These are phyloP conservation scores for Dermolepida albohirtum DNA, from an alignment of 2,888 invertebrate species.

Conservation along the genomic window DNA sequence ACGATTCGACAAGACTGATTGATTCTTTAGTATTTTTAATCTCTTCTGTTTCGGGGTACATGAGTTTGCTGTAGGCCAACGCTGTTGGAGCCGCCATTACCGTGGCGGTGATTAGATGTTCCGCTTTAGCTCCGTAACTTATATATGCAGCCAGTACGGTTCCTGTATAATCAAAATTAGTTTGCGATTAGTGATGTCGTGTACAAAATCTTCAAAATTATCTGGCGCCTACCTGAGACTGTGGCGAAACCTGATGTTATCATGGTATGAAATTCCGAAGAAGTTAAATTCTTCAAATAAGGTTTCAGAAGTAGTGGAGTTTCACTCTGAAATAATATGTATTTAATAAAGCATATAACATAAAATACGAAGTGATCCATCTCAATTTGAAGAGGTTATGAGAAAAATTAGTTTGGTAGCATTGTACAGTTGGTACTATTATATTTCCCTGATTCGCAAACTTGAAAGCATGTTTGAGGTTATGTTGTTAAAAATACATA, in stretches of 20 bases:
- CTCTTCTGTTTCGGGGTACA: constrained; percentile 91
- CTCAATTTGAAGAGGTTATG: too few species aligned
- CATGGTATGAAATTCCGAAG: constrained; percentile 92
- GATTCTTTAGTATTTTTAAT: constrained; percentile 82
- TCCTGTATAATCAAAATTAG: constrained; percentile 64
- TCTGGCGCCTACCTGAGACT: constrained; percentile 78
- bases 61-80: constrained; percentile 87
- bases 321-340: constrained; percentile 84
- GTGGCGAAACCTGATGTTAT: constrained; percentile 97
- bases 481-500: too few species aligned
- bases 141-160: constrained; percentile 94
- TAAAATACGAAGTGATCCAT: too few species aligned
- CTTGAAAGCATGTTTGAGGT: too few species aligned
- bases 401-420: too few species aligned
- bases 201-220: too few species aligned
- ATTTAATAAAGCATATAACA: too few species aligned
- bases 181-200: neutral
- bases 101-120: constrained; percentile 91
- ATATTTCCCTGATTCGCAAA: too few species aligned
- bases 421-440: too few species aligned
- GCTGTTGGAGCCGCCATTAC: constrained; percentile 98
- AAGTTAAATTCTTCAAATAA: constrained; percentile 85
- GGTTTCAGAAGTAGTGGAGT: constrained; percentile 90
- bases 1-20: constrained; percentile 79
- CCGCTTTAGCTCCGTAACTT: constrained; percentile 86